These are phyloP conservation scores for Acromyrmex charruanus DNA, from an alignment of 1,140 invertebrate genomes.

Conservation along the genomic window DNA sequence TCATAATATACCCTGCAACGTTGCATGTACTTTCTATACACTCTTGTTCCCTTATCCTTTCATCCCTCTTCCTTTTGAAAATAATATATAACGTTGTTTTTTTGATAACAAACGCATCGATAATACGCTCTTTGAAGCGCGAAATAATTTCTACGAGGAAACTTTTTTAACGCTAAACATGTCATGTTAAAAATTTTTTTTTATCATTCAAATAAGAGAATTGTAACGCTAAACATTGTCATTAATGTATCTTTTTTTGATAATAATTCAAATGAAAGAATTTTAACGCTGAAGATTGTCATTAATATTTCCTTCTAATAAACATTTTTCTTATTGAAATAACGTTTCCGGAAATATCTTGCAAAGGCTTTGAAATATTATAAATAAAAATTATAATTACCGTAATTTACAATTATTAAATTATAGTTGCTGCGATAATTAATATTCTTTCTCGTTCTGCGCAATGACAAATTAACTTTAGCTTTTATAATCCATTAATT, in stretches of 20 bases:
- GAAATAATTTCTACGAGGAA: neutral
- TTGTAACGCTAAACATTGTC: no score
- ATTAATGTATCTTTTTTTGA: no score
- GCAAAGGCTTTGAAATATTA: neutral
- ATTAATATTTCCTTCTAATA: neutral
- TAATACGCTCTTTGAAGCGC: neutral
- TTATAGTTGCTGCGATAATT: neutral
- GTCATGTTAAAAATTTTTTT: neutral
- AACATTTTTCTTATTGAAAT: neutral
- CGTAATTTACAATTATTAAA: neutral
- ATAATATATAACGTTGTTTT: neutral
- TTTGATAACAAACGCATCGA: neutral
- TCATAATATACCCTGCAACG: slow-evolving; percentile 26
- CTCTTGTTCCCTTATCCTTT: neutral
- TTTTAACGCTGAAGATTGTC: no score
- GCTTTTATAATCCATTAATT: neutral
- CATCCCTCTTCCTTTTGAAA: neutral
- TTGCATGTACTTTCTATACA: slow-evolving; percentile 24
- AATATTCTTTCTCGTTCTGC: neutral
- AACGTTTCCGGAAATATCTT: no score
- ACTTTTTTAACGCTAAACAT: neutral
- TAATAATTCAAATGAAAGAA: no score
- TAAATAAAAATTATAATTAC: neutral
- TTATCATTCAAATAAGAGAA: no score
- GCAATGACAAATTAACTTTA: neutral